Conservation (phyloP, 2,888 invertebrate genomes). For the Ernsta delagoae region DNA sequence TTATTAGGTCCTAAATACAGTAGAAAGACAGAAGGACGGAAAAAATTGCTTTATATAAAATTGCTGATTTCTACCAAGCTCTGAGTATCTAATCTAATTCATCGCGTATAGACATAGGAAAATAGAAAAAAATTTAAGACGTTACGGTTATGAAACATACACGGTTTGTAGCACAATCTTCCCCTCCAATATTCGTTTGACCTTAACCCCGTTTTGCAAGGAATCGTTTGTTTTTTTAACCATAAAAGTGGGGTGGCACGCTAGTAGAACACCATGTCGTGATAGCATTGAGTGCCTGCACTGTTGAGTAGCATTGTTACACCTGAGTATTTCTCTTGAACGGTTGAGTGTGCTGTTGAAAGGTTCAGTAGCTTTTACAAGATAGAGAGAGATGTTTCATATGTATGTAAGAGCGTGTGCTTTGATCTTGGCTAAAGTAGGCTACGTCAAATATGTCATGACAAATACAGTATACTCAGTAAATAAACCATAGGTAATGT, state of each 20-base stretch:
- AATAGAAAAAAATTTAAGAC: too few relatives aligned
- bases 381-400: neutral
- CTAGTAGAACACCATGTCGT: slow-evolving; percentile 12
- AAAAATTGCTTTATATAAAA: too few relatives aligned
- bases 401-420: neutral
- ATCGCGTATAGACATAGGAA: too few relatives aligned
- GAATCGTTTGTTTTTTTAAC: slow-evolving; percentile 27
- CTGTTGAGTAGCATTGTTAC: slow-evolving; percentile 18
- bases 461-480: too few relatives aligned
- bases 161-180: slow-evolving; percentile 2
- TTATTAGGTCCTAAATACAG: too few relatives aligned
- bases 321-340: slow-evolving; percentile 17
- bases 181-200: slow-evolving; percentile 35
- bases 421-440: neutral
- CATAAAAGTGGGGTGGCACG: slow-evolving; percentile 24
- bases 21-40: too few relatives aligned
- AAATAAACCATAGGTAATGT: too few relatives aligned
- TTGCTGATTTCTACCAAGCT: too few relatives aligned
- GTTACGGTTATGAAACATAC: too few relatives aligned
- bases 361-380: slow-evolving; percentile 2
- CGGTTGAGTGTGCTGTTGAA: slow-evolving; percentile 16
- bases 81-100: too few relatives aligned
- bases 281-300: slow-evolving; percentile 20
- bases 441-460: too few relatives aligned
- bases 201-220: slow-evolving; percentile 36